Percentiles rank a stretch among this genome's conserved stretches.
Conservation (phyloP, 2,888 invertebrate species). For the Deilephila porcellus region DNA sequence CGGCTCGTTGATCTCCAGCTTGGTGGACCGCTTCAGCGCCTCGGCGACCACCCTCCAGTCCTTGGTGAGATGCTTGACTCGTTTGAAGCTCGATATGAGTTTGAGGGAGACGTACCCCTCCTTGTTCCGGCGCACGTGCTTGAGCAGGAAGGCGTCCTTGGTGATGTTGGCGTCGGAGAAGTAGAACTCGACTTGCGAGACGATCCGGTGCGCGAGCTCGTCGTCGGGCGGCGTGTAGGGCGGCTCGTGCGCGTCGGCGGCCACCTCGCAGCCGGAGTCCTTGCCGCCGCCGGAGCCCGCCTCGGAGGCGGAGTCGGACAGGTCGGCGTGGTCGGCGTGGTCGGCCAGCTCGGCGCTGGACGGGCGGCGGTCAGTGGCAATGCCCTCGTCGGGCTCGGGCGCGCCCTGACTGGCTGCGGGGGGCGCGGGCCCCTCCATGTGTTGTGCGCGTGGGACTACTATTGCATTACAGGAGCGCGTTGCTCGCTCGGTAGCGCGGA, state of each 20-base stretch:
- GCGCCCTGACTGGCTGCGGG: constrained; percentile 52
- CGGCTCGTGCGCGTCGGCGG: constrained; percentile 83
- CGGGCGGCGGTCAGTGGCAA: constrained; percentile 77
- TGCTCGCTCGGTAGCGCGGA: constrained; percentile 72
- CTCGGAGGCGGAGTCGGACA: constrained; percentile 88
- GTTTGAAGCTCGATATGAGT: constrained; percentile 96
- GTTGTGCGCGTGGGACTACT: constrained; percentile 63
- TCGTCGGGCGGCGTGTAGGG: constrained; percentile 89
- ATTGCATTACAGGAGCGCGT: constrained; percentile 73
- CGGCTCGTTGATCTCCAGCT: constrained; percentile 94
- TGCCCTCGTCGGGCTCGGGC: constrained; percentile 77
- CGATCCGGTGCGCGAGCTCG: constrained; percentile 91
- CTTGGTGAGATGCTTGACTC: constrained; percentile 96
- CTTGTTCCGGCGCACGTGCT: constrained; percentile 97
- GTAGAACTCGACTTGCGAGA: constrained; percentile 96
- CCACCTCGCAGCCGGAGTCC: constrained; percentile 88
- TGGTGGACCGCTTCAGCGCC: constrained; percentile 90
- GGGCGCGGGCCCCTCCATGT: constrained; percentile 76
- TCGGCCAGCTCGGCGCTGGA: constrained; percentile 87
- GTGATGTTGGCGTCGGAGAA: constrained; percentile 98
- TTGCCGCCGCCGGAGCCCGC: constrained; percentile 86
- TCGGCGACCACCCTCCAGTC: constrained; percentile 97
- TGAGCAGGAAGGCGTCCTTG: constrained; percentile 97
- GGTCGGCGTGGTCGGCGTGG: constrained; percentile 87
- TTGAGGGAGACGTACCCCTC: constrained; percentile 98